Evolutionary conservation across 2,888 invertebrate genomes (phyloP).

Genomic region (Heteropelma amictum): DNA sequence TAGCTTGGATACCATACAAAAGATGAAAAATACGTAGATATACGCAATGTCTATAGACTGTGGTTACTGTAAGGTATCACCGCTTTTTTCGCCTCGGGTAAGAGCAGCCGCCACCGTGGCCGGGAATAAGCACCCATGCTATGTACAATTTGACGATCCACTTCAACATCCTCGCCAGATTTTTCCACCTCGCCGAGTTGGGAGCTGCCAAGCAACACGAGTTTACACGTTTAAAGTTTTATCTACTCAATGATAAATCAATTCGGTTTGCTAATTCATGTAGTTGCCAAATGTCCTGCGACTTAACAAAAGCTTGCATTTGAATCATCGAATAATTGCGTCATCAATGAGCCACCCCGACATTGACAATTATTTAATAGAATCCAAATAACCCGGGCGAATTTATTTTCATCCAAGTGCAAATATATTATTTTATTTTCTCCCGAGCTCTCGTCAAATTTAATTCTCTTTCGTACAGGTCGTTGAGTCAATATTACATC

Average conservation of each 20-base stretch:
- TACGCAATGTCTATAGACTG: slow-evolving; percentile 29
- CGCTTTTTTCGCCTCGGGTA: slow-evolving; percentile 71
- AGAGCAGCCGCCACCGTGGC: slow-evolving; percentile 65
- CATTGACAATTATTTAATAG: neutral
- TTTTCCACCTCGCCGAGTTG: slow-evolving; percentile 63
- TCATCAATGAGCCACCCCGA: neutral
- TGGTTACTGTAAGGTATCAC: slow-evolving; percentile 64
- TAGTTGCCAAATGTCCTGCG: neutral
- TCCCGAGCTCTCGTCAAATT: no score
- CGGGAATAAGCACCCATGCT: slow-evolving; percentile 71
- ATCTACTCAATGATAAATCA: slow-evolving; percentile 15
- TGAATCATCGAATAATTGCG: slow-evolving; percentile 35
- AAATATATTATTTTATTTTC: no score
- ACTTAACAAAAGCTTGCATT: neutral
- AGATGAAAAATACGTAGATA: slow-evolving; percentile 19
- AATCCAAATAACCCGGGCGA: no score
- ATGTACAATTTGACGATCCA: slow-evolving; percentile 72
- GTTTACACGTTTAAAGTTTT: slow-evolving; percentile 44
- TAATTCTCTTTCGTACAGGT: neutral
- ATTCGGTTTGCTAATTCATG: slow-evolving; percentile 1
- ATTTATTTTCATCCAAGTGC: no score
- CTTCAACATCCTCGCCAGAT: slow-evolving; percentile 69
- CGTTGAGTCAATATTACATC: neutral
- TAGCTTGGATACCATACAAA: slow-evolving; percentile 45
- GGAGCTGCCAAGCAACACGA: slow-evolving; percentile 64